Percentiles rank a stretch among this genome's conserved stretches.
Conservation (phyloP, 2,113 vertebrate genomes). For the Triplophysa siluroides region DNA sequence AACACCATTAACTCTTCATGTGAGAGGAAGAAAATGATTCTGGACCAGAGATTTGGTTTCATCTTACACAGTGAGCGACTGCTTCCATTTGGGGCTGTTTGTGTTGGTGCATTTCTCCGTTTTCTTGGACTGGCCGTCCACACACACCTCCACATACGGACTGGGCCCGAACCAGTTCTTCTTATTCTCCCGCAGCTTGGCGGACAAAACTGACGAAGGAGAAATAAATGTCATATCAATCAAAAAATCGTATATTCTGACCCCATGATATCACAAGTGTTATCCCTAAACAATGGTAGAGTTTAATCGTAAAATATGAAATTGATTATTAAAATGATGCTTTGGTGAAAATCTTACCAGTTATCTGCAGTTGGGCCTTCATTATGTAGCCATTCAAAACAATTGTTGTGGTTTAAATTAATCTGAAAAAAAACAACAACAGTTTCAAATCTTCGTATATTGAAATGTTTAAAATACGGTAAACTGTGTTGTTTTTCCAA, state of each 20-base stretch:
- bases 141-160: slow-evolving; percentile 94
- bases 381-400: slow-evolving; percentile 85
- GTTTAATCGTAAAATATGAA: background rate
- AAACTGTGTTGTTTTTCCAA: background rate
- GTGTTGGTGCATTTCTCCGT: slow-evolving; percentile 98
- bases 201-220: slow-evolving; percentile 85
- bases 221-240: no score
- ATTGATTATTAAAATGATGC: background rate
- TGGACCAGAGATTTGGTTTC: slow-evolving; percentile 41
- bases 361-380: slow-evolving; percentile 97
- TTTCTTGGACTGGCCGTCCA: slow-evolving; percentile 97
- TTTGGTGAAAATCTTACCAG: slow-evolving; percentile 74
- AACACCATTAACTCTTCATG: background rate
- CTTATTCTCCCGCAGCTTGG: slow-evolving; percentile 95
- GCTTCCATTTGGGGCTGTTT: slow-evolving; percentile 97
- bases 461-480: background rate
- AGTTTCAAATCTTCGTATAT: background rate
- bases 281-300: background rate
- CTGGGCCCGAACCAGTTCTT: slow-evolving; percentile 99
- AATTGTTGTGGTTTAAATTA: background rate
- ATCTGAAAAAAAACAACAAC: slow-evolving; percentile 15
- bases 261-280: no score
- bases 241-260: no score
- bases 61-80: slow-evolving; percentile 92
- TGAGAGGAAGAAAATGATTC: background rate